Percentiles rank a stretch among this genome's conserved stretches.
Evolutionary conservation across 2,888 invertebrate species (phyloP).

Genomic region (Andricus quercusramuli): DNA sequence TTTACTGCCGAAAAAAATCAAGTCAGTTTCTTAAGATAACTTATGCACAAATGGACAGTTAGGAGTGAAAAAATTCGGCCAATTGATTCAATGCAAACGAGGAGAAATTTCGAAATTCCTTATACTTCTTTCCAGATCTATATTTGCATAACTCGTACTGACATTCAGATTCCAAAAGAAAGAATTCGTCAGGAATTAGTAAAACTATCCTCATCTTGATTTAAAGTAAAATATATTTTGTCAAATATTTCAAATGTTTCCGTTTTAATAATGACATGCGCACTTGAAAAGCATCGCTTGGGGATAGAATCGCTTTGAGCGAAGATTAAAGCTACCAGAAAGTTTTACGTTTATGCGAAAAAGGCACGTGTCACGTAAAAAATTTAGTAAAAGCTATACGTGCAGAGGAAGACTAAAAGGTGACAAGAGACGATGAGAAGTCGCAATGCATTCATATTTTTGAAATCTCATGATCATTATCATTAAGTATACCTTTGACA

Average conservation of each 20-base stretch:
- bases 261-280: background rate
- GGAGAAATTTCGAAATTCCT: background rate
- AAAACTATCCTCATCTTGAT: background rate
- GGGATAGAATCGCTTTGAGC: background rate
- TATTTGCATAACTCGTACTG: background rate
- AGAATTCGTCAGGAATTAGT: background rate
- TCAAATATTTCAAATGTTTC: background rate
- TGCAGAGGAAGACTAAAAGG: constrained; percentile 23
- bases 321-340: constrained; percentile 7
- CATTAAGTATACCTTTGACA: background rate
- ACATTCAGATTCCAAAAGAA: background rate
- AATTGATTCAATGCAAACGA: background rate
- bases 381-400: constrained; percentile 3
- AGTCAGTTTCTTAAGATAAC: background rate
- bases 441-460: background rate
- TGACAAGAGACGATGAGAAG: background rate
- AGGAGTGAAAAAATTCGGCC: background rate
- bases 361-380: background rate
- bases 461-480: background rate
- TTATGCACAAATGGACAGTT: background rate
- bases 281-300: constrained; percentile 1
- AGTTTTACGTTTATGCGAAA: constrained; percentile 25
- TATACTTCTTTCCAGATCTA: background rate
- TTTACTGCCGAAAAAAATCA: background rate
- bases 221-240: background rate